These are phyloP conservation scores for Rhynchotus rufescens DNA, from an alignment of 2,797 vertebrate species.

Conservation along the genomic window DNA sequence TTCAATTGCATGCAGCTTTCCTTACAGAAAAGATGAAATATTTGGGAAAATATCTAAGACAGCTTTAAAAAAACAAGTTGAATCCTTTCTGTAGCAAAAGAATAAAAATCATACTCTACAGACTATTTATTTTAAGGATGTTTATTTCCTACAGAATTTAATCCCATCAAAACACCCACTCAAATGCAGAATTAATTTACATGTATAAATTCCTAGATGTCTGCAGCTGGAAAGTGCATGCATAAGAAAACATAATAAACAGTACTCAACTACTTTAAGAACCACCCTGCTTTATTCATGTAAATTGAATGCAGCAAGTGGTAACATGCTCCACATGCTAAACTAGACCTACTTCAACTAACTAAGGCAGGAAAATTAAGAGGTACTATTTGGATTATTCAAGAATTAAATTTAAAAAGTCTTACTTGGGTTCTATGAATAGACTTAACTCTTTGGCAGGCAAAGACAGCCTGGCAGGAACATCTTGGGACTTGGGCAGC, in stretches of 20 bases:
- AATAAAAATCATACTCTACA: slow-evolving; percentile 47
- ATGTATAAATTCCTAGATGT: slow-evolving; percentile 71
- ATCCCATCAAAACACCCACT: slow-evolving; percentile 75
- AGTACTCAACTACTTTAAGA: slow-evolving; percentile 51
- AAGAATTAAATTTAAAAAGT: background rate
- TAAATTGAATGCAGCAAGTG: slow-evolving; percentile 56
- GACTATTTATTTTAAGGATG: slow-evolving; percentile 63
- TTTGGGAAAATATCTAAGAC: background rate
- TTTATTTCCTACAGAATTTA: slow-evolving; percentile 78
- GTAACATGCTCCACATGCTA: slow-evolving; percentile 53
- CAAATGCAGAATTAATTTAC: slow-evolving; percentile 71
- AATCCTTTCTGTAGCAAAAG: slow-evolving; percentile 33
- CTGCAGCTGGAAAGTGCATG: slow-evolving; percentile 69
- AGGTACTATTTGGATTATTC: background rate
- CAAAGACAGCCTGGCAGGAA: background rate
- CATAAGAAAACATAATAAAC: slow-evolving; percentile 29
- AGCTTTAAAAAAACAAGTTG: slow-evolving; percentile 36
- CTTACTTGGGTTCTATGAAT: background rate
- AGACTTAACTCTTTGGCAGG: background rate
- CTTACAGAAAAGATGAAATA: background rate
- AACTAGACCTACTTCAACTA: slow-evolving; percentile 8
- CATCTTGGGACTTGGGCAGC: background rate
- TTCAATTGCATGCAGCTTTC: background rate
- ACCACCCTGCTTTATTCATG: slow-evolving; percentile 52
- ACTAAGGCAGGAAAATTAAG: background rate